A percentile compares a stretch with the other conserved stretches of the same genome.
phyloP scores from a whole-genome alignment of 2,888 invertebrate genomes.

The Dione vanillae region DNA sequence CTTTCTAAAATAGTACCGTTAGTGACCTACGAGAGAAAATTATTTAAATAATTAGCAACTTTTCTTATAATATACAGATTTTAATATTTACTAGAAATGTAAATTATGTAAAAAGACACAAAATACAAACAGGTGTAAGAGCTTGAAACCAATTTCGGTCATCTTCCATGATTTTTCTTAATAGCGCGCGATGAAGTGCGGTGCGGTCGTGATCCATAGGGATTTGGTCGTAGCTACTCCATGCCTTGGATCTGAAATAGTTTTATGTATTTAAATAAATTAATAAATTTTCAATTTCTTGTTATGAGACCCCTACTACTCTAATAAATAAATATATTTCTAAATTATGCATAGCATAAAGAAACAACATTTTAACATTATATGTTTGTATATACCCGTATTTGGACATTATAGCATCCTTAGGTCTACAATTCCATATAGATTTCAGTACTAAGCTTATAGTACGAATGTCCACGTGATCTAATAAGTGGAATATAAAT shows the following conservation, averaged over 20 bases:
- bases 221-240: conserved; percentile 69
- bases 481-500: conserved; percentile 62
- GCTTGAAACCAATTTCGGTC: conserved; percentile 72
- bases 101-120: not conserved
- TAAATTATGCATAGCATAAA: no score
- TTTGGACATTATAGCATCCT: conserved; percentile 69
- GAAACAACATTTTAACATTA: no score
- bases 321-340: no score
- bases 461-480: conserved; percentile 65
- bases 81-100: not conserved
- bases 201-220: conserved; percentile 76
- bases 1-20: no score
- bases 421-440: conserved; percentile 73
- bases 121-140: conserved; percentile 62
- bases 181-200: conserved; percentile 59
- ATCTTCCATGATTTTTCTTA: conserved; percentile 67
- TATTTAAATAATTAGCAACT: no score
- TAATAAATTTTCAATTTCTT: no score
- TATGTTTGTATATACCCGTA: conserved; percentile 47
- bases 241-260: conserved; percentile 51
- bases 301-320: no score
- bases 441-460: conserved; percentile 72
- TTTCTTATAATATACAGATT: no score
- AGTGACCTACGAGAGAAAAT: no score
- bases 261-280: no score